Conservation (phyloP, 2,113 vertebrate species). For the Pavo muticus region DNA sequence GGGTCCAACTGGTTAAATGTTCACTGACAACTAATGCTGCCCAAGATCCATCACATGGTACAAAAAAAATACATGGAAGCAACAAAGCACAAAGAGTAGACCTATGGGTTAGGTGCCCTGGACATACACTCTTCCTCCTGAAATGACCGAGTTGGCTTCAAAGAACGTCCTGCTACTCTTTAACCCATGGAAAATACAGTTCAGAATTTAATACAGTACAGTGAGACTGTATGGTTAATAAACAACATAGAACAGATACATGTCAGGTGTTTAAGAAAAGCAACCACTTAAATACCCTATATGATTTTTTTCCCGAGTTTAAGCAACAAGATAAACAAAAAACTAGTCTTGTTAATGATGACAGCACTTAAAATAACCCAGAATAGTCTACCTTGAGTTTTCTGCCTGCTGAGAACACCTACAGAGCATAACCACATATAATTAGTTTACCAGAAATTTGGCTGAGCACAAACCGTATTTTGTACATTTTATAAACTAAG, state of each 20-base stretch:
- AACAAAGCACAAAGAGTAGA: neutral
- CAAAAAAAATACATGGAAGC: neutral
- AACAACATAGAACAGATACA: neutral
- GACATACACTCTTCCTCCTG: neutral
- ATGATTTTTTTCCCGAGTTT: neutral
- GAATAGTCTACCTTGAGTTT: neutral
- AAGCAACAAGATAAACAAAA: neutral
- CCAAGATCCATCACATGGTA: neutral
- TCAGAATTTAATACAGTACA: neutral
- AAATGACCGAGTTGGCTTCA: neutral
- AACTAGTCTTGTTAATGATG: neutral
- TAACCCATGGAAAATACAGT: neutral
- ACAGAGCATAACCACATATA: neutral
- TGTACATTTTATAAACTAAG: neutral
- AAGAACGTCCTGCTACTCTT: neutral
- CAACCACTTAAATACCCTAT: no score
- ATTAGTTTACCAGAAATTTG: neutral
- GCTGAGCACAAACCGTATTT: neutral
- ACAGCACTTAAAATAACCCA: neutral
- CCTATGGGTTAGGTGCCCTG: neutral
- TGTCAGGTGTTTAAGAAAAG: neutral
- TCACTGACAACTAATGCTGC: neutral
- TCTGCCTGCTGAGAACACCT: neutral
- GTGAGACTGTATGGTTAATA: neutral
- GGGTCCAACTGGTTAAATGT: neutral